These are phyloP conservation scores for Bos taurus DNA, from an alignment of 2,113 vertebrate genomes.

Conservation along the genomic window DNA sequence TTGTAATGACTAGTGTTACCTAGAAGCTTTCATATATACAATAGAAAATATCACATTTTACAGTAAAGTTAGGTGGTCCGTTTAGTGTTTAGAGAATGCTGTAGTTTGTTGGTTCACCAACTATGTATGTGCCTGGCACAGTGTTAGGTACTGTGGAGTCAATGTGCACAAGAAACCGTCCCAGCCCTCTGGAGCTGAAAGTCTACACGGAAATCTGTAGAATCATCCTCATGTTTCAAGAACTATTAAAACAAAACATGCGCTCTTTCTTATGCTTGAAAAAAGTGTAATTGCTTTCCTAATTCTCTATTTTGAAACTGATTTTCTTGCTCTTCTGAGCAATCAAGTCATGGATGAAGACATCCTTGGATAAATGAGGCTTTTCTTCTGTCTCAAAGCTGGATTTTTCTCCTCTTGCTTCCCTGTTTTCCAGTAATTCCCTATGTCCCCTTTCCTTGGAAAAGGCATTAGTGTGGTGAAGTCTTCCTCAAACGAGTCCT, in stretches of 20 bases:
- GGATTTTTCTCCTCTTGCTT: neutral
- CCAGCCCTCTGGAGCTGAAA: neutral
- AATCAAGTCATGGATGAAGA: neutral
- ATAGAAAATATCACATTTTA: neutral
- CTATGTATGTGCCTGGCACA: neutral
- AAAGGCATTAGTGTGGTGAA: neutral
- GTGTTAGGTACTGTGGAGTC: neutral
- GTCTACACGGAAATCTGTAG: neutral
- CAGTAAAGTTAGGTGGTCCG: neutral
- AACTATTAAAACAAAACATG: neutral
- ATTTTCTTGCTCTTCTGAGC: neutral
- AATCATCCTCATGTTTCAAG: neutral
- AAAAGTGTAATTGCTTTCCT: neutral
- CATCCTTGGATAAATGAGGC: neutral
- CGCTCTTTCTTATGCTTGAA: neutral
- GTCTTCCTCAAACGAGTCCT: neutral
- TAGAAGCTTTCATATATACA: conserved; percentile 21
- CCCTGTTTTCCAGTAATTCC: neutral
- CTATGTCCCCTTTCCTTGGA: neutral
- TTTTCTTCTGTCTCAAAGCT: neutral
- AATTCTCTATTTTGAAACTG: neutral
- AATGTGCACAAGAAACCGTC: neutral
- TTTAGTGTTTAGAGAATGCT: conserved; percentile 38
- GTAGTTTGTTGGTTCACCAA: neutral
- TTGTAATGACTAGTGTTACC: neutral